Percentiles rank a stretch among this genome's conserved stretches.
Evolutionary conservation across 1,140 invertebrate species (phyloP).

Genomic region (Drosophila malerkotliana): DNA sequence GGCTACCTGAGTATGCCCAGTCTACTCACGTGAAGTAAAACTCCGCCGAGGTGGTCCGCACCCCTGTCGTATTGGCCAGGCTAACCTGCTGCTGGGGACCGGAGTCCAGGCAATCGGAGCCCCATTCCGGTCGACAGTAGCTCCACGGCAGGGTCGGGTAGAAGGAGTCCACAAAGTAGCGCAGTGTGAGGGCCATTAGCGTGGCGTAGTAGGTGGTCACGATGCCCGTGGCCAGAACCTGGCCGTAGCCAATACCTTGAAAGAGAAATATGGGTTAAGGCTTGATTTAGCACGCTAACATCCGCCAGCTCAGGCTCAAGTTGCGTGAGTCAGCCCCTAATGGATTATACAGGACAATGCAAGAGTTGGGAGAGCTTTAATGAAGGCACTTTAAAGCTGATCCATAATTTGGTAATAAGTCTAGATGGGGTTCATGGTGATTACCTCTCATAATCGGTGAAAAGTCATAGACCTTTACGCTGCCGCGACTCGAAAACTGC

Average conservation of each 20-base stretch:
- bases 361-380: background rate
- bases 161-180: slow-evolving; percentile 88
- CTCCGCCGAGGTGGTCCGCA: slow-evolving; percentile 85
- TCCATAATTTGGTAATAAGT: too few relatives aligned
- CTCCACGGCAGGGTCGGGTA: slow-evolving; percentile 87
- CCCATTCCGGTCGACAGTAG: slow-evolving; percentile 87
- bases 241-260: slow-evolving; percentile 90
- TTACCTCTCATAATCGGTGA: slow-evolving; percentile 88
- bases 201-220: slow-evolving; percentile 91
- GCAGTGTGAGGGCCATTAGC: slow-evolving; percentile 90
- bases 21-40: slow-evolving; percentile 86
- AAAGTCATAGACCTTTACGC: slow-evolving; percentile 87
- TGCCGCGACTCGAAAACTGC: slow-evolving; percentile 90
- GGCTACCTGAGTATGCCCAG: background rate
- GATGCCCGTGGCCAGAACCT: slow-evolving; percentile 89
- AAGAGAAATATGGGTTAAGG: slow-evolving; percentile 12
- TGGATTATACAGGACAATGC: background rate
- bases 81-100: slow-evolving; percentile 23
- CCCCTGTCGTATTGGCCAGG: slow-evolving; percentile 7
- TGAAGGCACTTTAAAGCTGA: too few relatives aligned
- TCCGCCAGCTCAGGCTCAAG: background rate
- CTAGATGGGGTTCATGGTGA: too few relatives aligned
- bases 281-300: slow-evolving; percentile 15
- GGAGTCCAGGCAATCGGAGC: slow-evolving; percentile 68
- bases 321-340: background rate